Base-by-base conservation (phyloP, 2,888 invertebrate species). In the Drosophila trichaetosa region DNA sequence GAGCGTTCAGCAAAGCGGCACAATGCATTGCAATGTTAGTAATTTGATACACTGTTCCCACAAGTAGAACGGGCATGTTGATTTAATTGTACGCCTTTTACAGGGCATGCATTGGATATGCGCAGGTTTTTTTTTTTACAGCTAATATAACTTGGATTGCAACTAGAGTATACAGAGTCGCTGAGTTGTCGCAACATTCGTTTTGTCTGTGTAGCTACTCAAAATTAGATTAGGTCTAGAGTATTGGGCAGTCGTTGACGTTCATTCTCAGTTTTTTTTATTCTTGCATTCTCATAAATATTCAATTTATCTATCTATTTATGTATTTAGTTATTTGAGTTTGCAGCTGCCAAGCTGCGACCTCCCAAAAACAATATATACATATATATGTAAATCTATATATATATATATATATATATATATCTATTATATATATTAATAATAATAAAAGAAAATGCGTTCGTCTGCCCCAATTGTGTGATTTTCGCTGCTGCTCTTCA, bases 1-100 rank as follows among this genome's bases (percentile, higher is more conserved):
- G 69, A 53, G 51, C 59, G 69, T 52, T 67, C 63, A 76, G 42
- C 69, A 76, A 76, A 79, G 83, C 72, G 76, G 63, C 52, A 72
- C 87, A 74, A 34, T 70, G 72, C 60, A 76, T 63, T 59, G 58
- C 49, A 48, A 73, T 52, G 56, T 53, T 59, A 18, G 51, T 52
- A 46, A 46, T 69, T 59, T 49, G 36, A 57, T 57, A 57, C 42
- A 21, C 57, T 57, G 40, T 40, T 16, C 21, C 10, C 27, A 29
- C 38, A 21, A 21, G 38, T 56, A 13, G n/a, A 29, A 40, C 29
- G 61, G 33, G 46, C 4, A 36, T 62, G 24, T 48, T 29, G 4
- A 24, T 27, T 18, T 54, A 4, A 54, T 27, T 54, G 18, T 27
- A 49, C 27, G 3, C 16, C 16, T 16, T 46, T 27, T 8, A 46